phyloP scores from a whole-genome alignment of 2,113 vertebrate genomes.

The Cheirogaleus medius region DNA sequence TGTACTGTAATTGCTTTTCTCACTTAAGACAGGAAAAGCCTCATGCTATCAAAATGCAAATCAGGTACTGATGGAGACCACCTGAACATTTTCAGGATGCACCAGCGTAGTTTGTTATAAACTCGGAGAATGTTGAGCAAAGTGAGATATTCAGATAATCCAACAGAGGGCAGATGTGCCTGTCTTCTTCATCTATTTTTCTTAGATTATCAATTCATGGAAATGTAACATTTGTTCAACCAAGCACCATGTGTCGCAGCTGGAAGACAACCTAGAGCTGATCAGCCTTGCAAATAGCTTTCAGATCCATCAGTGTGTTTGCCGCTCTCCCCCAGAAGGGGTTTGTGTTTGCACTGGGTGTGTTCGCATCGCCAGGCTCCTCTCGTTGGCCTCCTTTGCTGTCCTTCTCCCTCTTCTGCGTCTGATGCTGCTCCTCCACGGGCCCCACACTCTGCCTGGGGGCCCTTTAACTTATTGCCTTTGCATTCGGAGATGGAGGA shows the following conservation, averaged over 20 bases:
- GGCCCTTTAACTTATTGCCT: neutral
- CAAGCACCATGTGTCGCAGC: conserved; percentile 47
- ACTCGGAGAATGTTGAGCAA: neutral
- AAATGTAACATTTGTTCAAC: conserved; percentile 81
- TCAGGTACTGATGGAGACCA: neutral
- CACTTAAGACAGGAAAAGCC: neutral
- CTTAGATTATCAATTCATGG: conserved; percentile 74
- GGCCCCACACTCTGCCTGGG: neutral
- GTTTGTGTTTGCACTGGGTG: neutral
- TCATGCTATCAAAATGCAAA: neutral
- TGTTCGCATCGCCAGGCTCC: neutral
- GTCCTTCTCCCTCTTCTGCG: neutral
- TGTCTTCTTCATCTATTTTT: conserved; percentile 61
- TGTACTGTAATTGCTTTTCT: neutral
- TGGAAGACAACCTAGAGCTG: conserved; percentile 34
- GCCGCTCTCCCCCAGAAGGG: neutral
- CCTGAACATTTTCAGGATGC: neutral
- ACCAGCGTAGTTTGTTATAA: neutral
- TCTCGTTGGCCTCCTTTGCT: rapidly evolving
- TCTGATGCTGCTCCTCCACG: neutral
- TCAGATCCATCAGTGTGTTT: neutral
- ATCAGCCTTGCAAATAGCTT: conserved; percentile 65
- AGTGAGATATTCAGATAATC: conserved; percentile 42
- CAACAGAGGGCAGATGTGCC: conserved; percentile 57
- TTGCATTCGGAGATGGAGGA: neutral